Base-by-base conservation (phyloP, 2,888 invertebrate genomes). In the Ectobius pallidus region DNA sequence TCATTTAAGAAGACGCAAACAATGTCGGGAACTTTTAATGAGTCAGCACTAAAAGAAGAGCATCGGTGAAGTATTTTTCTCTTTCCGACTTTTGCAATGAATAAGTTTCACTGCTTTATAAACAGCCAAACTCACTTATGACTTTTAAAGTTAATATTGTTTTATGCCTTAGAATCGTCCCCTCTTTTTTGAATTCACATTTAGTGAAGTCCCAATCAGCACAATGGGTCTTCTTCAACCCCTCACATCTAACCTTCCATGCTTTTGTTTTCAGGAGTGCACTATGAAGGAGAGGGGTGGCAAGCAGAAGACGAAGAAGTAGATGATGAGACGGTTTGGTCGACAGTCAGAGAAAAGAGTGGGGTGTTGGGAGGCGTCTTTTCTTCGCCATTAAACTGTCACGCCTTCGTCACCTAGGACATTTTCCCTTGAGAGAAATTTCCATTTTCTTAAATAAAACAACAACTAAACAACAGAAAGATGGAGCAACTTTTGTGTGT, bases 371-470 rank as follows among this genome's bases (percentile, higher is more conserved):
- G 65, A 46, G 65, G 46, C 42, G 63, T 63, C 63, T 63, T 63
- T 63, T 42, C 63, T 63, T 42, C 11, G 39, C 63, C 63, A 63
- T 63, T 63, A 63, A 65, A 65, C 44, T 65, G 65, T 65, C 65
- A 65, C 65, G 65, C 65, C 65, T 34, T 65, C 65, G 46, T 65
- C 65, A 65, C n/a, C 46, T 3, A 46, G n/a, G 30, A 30, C 25
- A 65, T 44, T 44, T 65, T 44, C 46, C 46, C 27, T 22, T 2
- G 27, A 44, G 65, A 46, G 65, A 65, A 65, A 65, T 65, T 65
- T 65, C 65, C 65, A 65, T 65, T 65, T 65, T 65, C 65, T 65
- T 34, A 46, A 65, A 65, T 46, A 65, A 65, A 44, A 65, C 65
- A 62, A 62, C 34, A 39, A 42, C 63, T 42, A 16, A 34, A 63